Evolutionary conservation across 1,140 invertebrate genomes (phyloP), one percentile per base, ranked within the genome.

Genomic region (Eueides isabella): DNA sequence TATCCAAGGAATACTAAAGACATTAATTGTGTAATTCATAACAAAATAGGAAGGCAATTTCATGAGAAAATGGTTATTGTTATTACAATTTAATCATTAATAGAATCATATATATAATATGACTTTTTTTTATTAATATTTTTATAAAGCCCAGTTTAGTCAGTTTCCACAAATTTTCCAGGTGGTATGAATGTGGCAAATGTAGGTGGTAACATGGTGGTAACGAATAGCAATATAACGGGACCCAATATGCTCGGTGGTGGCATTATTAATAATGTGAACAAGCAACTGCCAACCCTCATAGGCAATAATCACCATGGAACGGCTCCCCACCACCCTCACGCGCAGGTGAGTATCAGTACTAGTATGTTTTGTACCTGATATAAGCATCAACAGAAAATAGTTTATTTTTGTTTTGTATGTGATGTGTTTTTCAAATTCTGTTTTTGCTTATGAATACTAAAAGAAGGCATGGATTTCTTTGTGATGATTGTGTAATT

Each of bases 181-280:
- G 87, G 88, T 81, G 95, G 94, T 76, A 96, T 95, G 94, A 95
- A 95, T 80, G 95, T 94, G 61, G 94, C 94, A 73, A 95, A 94
- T 62, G 94, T 94, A 23, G 95, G 94, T 77, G 92, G 95, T 61
- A 95, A 94, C 80, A 96, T 96, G 95, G 95, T 96, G 80, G 95
- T 96, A 91, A 96, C 95, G 2, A 96, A 95, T 78, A 96, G 95
- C 81, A 95, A 94, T 91, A 94, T 96, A 95, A 80, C 81, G 19
- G 95, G 95, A 85, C 94, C 94, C 26, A 94, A 94, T 19, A 94
- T 94, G 81, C 94, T 95, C 83, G 94, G 95, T 30, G 94, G 95
- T 70, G 91, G 95, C 77, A 94, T 96, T 33, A 95, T 95, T 74
- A 96, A 96, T 84, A 96, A 94, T 86, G 94, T 95, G 29, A 96